Percentiles rank a stretch among this genome's conserved stretches.
phyloP scores from a whole-genome alignment of 92 coral and sea anemone species.

The Parazoanthus atlanticus region DNA sequence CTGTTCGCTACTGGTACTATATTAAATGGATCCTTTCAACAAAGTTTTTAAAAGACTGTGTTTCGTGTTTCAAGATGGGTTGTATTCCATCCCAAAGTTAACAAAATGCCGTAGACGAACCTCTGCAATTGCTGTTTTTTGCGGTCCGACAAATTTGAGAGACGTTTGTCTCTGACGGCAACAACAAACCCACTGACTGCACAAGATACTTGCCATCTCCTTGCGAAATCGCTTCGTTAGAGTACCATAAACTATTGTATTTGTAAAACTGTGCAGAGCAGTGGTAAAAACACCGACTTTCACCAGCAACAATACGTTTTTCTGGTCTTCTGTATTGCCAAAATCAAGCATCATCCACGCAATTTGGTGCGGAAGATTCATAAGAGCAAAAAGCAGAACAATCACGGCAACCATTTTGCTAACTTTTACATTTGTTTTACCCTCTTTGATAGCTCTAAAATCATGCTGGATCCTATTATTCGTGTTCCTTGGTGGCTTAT shows the following conservation, averaged over 20 bases:
- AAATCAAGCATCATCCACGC: slow-evolving; percentile 23
- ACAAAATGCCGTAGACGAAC: neutral
- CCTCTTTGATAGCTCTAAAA: neutral
- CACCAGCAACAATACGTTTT: neutral
- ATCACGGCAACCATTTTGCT: slow-evolving; percentile 14
- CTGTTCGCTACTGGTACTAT: too few relatives aligned
- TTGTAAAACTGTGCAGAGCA: slow-evolving; percentile 19
- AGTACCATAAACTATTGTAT: slow-evolving; percentile 17
- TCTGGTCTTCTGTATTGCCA: neutral
- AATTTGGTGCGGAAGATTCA: neutral
- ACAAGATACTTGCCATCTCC: slow-evolving; percentile 9
- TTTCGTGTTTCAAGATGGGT: neutral
- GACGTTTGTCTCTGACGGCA: neutral
- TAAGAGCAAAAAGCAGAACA: slow-evolving; percentile 4
- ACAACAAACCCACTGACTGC: neutral
- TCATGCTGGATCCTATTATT: neutral
- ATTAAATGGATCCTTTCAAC: too few relatives aligned
- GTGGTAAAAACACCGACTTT: neutral
- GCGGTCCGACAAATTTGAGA: neutral
- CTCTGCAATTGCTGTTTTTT: neutral
- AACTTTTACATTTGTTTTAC: neutral
- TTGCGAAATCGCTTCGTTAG: slow-evolving; percentile 21
- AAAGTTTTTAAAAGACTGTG: too few relatives aligned
- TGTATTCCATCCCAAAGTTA: neutral
- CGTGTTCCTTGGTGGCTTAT: neutral